Conservation (phyloP, 1,140 invertebrate genomes). For the Gryllus bimaculatus region DNA sequence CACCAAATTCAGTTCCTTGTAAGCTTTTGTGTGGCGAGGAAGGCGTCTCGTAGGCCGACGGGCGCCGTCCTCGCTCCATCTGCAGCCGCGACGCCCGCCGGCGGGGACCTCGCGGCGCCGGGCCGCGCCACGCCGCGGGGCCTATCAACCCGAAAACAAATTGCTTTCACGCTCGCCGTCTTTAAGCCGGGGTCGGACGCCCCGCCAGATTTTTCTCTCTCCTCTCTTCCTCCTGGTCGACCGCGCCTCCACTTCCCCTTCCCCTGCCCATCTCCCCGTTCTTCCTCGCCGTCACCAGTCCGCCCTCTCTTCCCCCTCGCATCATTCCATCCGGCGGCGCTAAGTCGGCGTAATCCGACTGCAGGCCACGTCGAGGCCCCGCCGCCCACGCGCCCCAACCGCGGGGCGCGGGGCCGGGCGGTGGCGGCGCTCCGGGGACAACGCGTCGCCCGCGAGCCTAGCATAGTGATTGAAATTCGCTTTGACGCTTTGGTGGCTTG, state of each 20-base stretch:
- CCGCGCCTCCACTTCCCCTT: neutral
- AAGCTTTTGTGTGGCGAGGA: too few species aligned
- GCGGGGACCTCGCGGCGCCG: too few species aligned
- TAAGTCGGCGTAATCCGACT: neutral
- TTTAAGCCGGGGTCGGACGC: neutral
- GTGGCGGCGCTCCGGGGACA: too few species aligned
- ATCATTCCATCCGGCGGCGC: neutral
- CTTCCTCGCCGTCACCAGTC: neutral
- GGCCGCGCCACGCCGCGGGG: too few species aligned
- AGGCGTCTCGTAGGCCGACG: too few species aligned
- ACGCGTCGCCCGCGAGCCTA: neutral
- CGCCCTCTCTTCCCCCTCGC: neutral
- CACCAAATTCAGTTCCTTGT: too few species aligned
- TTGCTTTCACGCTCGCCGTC: neutral
- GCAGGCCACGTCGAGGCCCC: too few species aligned
- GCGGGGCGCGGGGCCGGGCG: too few species aligned
- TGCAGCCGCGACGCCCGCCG: too few species aligned
- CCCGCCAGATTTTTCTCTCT: neutral
- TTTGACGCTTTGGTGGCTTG: neutral
- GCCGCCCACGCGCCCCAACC: too few species aligned
- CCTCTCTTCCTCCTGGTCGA: neutral
- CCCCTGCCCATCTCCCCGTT: too few species aligned
- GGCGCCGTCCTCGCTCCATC: too few species aligned
- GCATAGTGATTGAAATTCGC: constrained; percentile 13
- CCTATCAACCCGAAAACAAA: neutral